Percentiles rank a stretch among this genome's conserved stretches.
Evolutionary conservation across 92 coral and sea anemone genomes (phyloP).

Genomic region (Isaurus tuberculatus): DNA sequence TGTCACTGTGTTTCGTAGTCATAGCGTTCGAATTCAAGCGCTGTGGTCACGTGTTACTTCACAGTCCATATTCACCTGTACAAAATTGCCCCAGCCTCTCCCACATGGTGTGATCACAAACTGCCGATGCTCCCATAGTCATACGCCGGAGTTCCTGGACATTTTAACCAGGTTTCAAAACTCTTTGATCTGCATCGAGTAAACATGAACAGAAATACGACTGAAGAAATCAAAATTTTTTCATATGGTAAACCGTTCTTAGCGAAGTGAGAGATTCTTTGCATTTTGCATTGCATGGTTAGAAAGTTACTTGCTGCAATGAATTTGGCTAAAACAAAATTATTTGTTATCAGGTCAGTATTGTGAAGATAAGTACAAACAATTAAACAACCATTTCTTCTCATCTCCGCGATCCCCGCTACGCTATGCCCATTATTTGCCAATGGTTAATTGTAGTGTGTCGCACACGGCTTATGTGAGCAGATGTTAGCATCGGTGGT

Average conservation of each 20-base stretch:
- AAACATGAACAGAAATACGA: background rate
- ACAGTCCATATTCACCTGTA: conserved; percentile 18
- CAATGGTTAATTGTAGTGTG: too few relatives aligned
- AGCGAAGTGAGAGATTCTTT: background rate
- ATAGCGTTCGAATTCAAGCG: background rate
- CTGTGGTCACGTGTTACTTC: background rate
- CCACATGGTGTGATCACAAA: conserved; percentile 41
- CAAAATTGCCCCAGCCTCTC: background rate
- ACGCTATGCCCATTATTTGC: too few relatives aligned
- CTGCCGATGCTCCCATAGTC: conserved; percentile 99
- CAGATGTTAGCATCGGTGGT: too few relatives aligned
- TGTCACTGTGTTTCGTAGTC: background rate
- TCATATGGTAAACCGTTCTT: background rate
- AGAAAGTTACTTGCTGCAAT: too few relatives aligned
- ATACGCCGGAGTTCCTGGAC: conserved; percentile 96
- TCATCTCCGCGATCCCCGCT: too few relatives aligned
- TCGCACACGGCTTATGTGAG: too few relatives aligned
- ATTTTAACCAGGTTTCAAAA: conserved; percentile 96
- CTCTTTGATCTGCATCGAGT: conserved; percentile 82
- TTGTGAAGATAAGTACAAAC: too few relatives aligned
- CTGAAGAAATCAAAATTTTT: background rate
- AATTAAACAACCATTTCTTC: too few relatives aligned
- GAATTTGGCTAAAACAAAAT: too few relatives aligned
- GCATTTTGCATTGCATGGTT: too few relatives aligned
- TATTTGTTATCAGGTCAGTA: too few relatives aligned